Conservation (phyloP, 2,797 vertebrate genomes). For the Pterois miles region DNA sequence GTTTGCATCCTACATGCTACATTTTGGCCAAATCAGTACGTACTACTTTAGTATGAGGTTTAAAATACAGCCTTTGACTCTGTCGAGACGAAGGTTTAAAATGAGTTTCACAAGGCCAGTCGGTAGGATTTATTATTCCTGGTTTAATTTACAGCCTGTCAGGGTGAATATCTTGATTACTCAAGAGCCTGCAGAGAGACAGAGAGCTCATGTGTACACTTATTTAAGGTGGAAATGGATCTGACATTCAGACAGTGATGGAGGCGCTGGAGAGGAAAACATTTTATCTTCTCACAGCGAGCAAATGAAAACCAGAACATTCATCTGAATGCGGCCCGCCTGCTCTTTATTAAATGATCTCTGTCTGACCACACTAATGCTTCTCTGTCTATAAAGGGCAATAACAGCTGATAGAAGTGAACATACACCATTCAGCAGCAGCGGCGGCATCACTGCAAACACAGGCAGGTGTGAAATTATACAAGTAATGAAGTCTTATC, state of each 20-base stretch:
- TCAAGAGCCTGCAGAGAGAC: not conserved
- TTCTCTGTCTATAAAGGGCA: not conserved
- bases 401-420: not conserved
- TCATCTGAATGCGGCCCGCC: not conserved
- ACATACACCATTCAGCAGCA: not conserved
- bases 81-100: too few relatives aligned
- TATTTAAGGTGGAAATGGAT: not conserved
- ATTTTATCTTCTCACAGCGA: not conserved
- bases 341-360: not conserved
- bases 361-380: not conserved
- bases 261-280: not conserved
- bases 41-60: too few relatives aligned
- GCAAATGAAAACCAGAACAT: not conserved
- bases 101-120: too few relatives aligned
- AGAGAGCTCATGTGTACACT: not conserved
- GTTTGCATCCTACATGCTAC: too few relatives aligned
- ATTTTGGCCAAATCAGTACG: too few relatives aligned
- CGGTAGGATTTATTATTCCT: too few relatives aligned
- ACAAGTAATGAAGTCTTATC: conserved; percentile 13
- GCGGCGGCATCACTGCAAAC: not conserved
- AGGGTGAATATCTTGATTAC: not conserved
- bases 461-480: conserved; percentile 19
- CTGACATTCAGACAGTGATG: not conserved
- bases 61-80: too few relatives aligned
- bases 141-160: not conserved